phyloP scores from a whole-genome alignment of 2,888 invertebrate species.

The Meta bourneti region DNA sequence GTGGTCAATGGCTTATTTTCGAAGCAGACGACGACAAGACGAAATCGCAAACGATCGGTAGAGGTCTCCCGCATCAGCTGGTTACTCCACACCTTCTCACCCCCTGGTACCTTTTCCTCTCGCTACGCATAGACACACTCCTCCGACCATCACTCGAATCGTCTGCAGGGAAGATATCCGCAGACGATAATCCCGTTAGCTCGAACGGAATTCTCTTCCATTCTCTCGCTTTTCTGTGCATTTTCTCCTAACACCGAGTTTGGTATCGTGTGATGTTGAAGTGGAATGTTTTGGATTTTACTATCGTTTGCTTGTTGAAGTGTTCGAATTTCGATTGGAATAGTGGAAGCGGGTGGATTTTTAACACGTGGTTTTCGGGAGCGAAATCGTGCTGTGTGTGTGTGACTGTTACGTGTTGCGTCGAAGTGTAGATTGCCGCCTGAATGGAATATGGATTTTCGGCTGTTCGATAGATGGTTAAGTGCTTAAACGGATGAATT shows the following conservation, averaged over 20 bases:
- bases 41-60: slow-evolving; percentile 66
- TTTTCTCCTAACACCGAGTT: neutral
- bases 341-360: neutral
- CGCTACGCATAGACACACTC: slow-evolving; percentile 46
- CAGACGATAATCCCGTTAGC: slow-evolving; percentile 57
- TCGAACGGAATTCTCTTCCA: neutral
- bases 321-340: neutral
- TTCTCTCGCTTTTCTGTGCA: neutral
- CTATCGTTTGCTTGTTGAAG: neutral
- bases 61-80: slow-evolving; percentile 73
- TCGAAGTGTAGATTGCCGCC: neutral
- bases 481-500: no score
- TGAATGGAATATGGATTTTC: slow-evolving; percentile 38
- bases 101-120: neutral
- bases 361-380: slow-evolving; percentile 34
- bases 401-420: slow-evolving; percentile 19
- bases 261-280: neutral
- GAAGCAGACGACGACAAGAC: slow-evolving; percentile 72
- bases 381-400: neutral
- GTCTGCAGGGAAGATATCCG: slow-evolving; percentile 62
- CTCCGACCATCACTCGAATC: slow-evolving; percentile 44
- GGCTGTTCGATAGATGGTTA: neutral
- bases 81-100: slow-evolving; percentile 3
- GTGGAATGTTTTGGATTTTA: neutral
- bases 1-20: slow-evolving; percentile 73